Percentiles rank a stretch among this genome's conserved stretches.
These are phyloP conservation scores for Bombyx mandarina DNA, from an alignment of 1,140 invertebrate species.

Conservation along the genomic window DNA sequence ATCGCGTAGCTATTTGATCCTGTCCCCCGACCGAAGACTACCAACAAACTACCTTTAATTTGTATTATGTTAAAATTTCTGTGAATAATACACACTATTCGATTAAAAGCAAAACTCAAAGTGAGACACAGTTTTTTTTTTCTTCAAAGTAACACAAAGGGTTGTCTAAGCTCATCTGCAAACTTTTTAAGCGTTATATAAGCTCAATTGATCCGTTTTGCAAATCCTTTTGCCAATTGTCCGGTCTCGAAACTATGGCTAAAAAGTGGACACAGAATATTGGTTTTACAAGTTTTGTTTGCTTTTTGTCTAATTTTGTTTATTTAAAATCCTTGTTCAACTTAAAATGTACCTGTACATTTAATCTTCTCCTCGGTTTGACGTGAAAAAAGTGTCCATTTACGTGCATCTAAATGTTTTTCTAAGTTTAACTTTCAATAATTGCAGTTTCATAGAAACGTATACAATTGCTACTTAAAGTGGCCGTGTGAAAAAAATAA, in stretches of 20 bases:
- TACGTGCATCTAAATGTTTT: conserved; percentile 47
- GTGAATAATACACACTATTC: too few species aligned
- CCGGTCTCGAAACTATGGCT: conserved; percentile 29
- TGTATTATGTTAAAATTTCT: too few species aligned
- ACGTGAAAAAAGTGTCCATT: conserved; percentile 41
- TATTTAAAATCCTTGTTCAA: conserved; percentile 54
- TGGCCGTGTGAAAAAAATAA: too few species aligned
- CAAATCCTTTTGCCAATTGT: conserved; percentile 45
- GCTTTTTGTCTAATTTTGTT: conserved; percentile 61
- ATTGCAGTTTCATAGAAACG: too few species aligned
- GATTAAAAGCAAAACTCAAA: too few species aligned
- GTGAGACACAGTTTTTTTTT: too few species aligned
- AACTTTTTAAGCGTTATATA: conserved; percentile 39
- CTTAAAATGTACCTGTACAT: conserved; percentile 50
- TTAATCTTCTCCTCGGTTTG: conserved; percentile 31
- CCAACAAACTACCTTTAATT: too few species aligned
- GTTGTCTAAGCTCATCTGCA: conserved; percentile 31
- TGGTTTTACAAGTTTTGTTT: conserved; percentile 42
- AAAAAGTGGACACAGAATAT: conserved; percentile 22
- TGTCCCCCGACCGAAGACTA: too few species aligned
- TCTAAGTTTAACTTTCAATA: not conserved
- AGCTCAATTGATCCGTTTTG: conserved; percentile 56
- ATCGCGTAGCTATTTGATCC: conserved; percentile 18
- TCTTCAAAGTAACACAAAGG: not conserved
- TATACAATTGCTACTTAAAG: too few species aligned